These are phyloP conservation scores for Hedya salicella DNA, from an alignment of 2,888 invertebrate species.

Conservation along the genomic window DNA sequence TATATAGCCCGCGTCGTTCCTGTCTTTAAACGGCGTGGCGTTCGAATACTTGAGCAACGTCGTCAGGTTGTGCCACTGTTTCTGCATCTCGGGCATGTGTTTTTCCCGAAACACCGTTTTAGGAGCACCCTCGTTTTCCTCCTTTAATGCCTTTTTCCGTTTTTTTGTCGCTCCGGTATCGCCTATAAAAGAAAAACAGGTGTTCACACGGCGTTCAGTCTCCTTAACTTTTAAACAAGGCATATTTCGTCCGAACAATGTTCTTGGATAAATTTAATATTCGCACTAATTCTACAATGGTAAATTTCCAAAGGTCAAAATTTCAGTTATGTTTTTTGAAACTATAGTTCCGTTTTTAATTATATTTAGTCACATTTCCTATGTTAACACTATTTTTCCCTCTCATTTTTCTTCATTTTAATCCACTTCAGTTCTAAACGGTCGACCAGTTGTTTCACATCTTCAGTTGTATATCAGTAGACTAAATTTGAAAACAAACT, in stretches of 20 bases:
- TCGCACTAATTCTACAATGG: too few relatives aligned
- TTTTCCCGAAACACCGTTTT: conserved; percentile 62
- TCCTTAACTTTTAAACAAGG: conserved; percentile 48
- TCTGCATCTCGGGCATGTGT: conserved; percentile 72
- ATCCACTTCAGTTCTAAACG: too few relatives aligned
- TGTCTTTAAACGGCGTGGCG: conserved; percentile 76
- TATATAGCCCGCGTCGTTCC: conserved; percentile 76
- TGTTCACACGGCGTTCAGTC: conserved; percentile 67
- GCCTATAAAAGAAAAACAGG: conserved; percentile 83
- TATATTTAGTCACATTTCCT: too few relatives aligned
- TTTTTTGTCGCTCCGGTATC: conserved; percentile 71
- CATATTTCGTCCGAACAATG: not conserved
- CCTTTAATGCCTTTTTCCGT: conserved; percentile 66
- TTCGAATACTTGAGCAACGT: conserved; percentile 74
- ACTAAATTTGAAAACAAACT: too few relatives aligned
- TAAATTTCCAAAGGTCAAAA: too few relatives aligned
- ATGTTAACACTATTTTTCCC: too few relatives aligned
- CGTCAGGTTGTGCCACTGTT: conserved; percentile 77
- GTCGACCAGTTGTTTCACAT: too few relatives aligned
- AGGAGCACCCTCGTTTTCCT: conserved; percentile 59
- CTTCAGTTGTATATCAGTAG: too few relatives aligned
- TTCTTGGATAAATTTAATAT: not conserved
- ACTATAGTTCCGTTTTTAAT: too few relatives aligned
- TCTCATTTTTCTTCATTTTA: too few relatives aligned
- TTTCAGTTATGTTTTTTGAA: too few relatives aligned